Base-by-base conservation (phyloP, 2,888 invertebrate species). In the Ashinkailepas kermadecensis region DNA sequence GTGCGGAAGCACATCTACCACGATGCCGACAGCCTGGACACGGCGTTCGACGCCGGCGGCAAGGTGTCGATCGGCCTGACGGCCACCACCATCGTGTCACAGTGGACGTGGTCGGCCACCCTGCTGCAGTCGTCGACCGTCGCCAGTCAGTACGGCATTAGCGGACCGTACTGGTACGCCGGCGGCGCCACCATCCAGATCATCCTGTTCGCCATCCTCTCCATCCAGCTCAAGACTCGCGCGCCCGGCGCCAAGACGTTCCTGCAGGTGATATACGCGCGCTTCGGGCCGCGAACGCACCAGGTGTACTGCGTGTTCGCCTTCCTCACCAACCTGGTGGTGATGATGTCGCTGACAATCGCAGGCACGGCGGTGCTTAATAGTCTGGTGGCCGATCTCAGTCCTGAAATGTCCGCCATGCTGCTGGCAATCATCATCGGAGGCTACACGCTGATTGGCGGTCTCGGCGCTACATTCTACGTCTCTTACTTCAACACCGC, bases 51-150 rank as follows among this genome's bases (percentile, higher is more conserved):
- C 83, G 88, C 87, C 4, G 88, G 88, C 8, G 88, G 88, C 11
- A 86, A 86, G 57, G 87, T 87, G 39, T 86, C 86, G 74, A 84
- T 86, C 10, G 88, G 88, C 9, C 83, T 88, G 79, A 87, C 87
- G 0, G 87, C 87, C 9, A 86, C 87, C 11, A 87, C 74, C 10
- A 74, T 74, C 74, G 87, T 88, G 8, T 87, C 87, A 7, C 87
- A 88, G 82, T 88, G 88, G 88, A 88, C 87, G 23, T 88, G 88
- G 88, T 87, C 87, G 6, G 88, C 88, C 12, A 87, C 87, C 0
- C 84, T 88, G 6, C 85, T 88, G 9, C 87, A 87, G 84, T 88
- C 87, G 0, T 86, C 87, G 0, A 86, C 87, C 0, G 87, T 88
- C 4, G 86, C 87, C 15, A 85, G 85, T 80, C 15, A 81, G 83